These are phyloP conservation scores for Lycocerus yunnanus DNA, from an alignment of 2,888 invertebrate genomes.

Conservation along the genomic window DNA sequence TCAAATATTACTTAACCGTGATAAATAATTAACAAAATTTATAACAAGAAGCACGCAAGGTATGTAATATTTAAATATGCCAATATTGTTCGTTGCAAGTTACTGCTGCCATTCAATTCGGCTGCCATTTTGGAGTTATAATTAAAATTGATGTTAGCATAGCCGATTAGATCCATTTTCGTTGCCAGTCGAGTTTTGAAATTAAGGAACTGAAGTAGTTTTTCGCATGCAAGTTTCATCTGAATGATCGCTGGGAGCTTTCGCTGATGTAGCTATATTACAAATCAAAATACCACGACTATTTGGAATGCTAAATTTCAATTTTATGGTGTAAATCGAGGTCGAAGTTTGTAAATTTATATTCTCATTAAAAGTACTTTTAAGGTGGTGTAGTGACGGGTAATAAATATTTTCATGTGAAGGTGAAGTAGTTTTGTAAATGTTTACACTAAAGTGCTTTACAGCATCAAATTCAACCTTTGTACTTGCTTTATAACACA, in stretches of 20 bases:
- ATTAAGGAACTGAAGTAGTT: neutral
- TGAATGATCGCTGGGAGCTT: neutral
- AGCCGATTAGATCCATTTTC: neutral
- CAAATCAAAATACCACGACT: neutral
- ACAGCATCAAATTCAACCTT: conserved; percentile 21
- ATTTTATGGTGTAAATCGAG: neutral
- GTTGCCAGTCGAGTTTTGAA: neutral
- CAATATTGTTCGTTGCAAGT: neutral
- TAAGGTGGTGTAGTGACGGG: neutral
- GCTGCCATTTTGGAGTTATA: neutral
- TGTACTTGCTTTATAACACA: conserved; percentile 9
- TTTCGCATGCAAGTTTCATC: neutral
- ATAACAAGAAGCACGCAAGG: neutral
- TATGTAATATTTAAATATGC: neutral
- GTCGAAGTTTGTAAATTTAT: neutral
- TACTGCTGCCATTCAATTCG: neutral
- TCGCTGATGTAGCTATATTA: neutral
- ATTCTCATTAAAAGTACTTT: neutral
- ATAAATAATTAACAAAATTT: neutral
- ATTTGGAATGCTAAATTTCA: neutral
- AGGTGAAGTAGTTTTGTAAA: neutral
- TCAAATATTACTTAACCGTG: neutral
- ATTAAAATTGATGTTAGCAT: neutral
- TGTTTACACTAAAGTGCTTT: conserved; percentile 14
- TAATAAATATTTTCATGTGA: neutral